phyloP scores from a whole-genome alignment of 2,797 vertebrate species.

The Siniperca obscura region DNA sequence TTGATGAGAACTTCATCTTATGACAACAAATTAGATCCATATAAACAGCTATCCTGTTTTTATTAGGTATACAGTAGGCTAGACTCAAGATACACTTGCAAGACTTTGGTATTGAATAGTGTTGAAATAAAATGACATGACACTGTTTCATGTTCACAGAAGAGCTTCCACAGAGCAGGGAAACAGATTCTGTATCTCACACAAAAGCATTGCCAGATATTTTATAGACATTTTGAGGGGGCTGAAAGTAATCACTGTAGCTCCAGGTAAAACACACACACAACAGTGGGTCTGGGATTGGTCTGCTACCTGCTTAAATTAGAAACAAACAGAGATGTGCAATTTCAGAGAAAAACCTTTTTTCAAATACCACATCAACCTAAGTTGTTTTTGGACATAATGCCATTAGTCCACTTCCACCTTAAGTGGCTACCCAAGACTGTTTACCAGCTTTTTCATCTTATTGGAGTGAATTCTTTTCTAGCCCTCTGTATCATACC shows the following conservation, averaged over 20 bases:
- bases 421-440: neutral
- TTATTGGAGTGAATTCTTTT: slow-evolving; percentile 8
- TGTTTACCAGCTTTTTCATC: slow-evolving; percentile 12
- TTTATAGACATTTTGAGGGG: neutral
- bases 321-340: slow-evolving; percentile 16
- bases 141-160: slow-evolving; percentile 6
- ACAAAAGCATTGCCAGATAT: neutral
- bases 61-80: neutral
- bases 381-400: slow-evolving; percentile 16
- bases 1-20: neutral
- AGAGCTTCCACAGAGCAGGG: neutral
- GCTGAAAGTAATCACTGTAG: slow-evolving; percentile 10
- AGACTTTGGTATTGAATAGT: slow-evolving; percentile 11
- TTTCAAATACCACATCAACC: slow-evolving; percentile 3
- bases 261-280: slow-evolving; percentile 19
- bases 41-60: neutral
- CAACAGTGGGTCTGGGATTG: neutral
- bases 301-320: slow-evolving; percentile 10
- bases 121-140: slow-evolving; percentile 15
- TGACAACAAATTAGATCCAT: neutral
- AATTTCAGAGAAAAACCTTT: slow-evolving; percentile 27
- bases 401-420: slow-evolving; percentile 2
- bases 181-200: slow-evolving; percentile 12
- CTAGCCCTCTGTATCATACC: neutral
- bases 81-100: neutral